Evolutionary conservation across 2,888 invertebrate genomes (phyloP).

Genomic region (Ophion ellenae): DNA sequence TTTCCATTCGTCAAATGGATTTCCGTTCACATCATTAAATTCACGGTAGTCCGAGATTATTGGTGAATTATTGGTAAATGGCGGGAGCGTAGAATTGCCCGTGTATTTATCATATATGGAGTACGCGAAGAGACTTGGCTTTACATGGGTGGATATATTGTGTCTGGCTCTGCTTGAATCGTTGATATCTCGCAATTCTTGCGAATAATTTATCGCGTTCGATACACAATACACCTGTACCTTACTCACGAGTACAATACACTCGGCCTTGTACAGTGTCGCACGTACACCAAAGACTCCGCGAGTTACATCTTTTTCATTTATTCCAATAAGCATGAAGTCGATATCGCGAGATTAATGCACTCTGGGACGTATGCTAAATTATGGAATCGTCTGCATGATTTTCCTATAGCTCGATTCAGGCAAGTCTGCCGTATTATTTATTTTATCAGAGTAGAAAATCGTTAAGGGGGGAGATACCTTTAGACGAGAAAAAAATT

Average conservation of each 20-base stretch:
- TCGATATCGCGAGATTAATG: not conserved
- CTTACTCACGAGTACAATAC: conserved; percentile 38
- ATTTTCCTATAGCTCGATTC: not conserved
- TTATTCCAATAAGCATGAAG: not conserved
- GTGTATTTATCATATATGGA: not conserved
- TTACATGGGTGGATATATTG: conserved; percentile 49
- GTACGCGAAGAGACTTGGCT: conserved; percentile 22
- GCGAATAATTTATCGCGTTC: conserved; percentile 58
- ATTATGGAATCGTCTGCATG: not conserved
- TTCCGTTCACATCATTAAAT: too few species aligned
- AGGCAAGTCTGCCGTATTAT: too few species aligned
- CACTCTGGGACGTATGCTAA: not conserved
- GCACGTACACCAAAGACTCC: not conserved
- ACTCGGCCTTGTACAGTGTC: conserved; percentile 11
- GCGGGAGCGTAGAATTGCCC: not conserved
- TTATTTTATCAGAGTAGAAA: too few species aligned
- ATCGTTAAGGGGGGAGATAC: too few species aligned
- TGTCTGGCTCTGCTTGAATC: conserved; percentile 47
- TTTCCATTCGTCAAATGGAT: not conserved
- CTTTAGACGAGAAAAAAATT: too few species aligned
- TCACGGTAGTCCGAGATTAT: too few species aligned
- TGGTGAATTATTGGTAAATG: too few species aligned
- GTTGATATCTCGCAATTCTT: conserved; percentile 53
- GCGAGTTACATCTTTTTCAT: conserved; percentile 17
- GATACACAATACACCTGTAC: conserved; percentile 53